Evolutionary conservation across 2,113 vertebrate genomes (phyloP), one percentile per base, ranked within the genome.

Genomic region (Bostrychus sinensis): DNA sequence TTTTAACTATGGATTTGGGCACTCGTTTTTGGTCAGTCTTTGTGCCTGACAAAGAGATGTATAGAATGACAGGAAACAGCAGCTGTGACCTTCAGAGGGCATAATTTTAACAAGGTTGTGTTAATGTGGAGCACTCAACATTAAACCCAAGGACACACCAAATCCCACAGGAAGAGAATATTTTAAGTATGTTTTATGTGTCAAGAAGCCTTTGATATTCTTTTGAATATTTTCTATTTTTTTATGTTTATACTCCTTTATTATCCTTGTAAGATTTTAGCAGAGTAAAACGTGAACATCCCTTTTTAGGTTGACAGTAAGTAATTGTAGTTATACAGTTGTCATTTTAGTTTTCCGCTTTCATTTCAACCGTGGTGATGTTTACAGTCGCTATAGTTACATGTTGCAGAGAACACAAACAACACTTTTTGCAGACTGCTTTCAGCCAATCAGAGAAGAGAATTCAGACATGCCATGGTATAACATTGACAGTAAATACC

Each of bases 21-120:
- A 34, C 38, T 70, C 43, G 36, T 72, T 46, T 58, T 25, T 53
- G 53, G 46, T 28, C 30, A 26, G 53, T 34, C 57, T 39, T 9
- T 45, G 23, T 3, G 12, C 62, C 22, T 1, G 19, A 50, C 34
- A 43, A 70, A 56, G 75, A 69, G 63, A 60, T 57, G 30, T 54
- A 30, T 72, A n/a, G 22, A 23, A 41, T 56, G 58, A 70, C 63
- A 77, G 84, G 80, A 87, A 84, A 54, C 50, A 0, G 55, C 80
- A 85, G 73, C 72, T 79, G 76, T 82, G 73, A 85, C 78, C 80
- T 88, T 84, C 68, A 68, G 3, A 77, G 63, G 62, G 70, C 42
- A 68, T 60, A 37, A 58, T 58, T 75, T 80, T 75, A 64, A 83
- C 78, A 71, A 74, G 64, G 56, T 57, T 17, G 45, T 64, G 50